Conservation (phyloP, 2,113 vertebrate genomes). For the Tachuris rubrigastra region DNA sequence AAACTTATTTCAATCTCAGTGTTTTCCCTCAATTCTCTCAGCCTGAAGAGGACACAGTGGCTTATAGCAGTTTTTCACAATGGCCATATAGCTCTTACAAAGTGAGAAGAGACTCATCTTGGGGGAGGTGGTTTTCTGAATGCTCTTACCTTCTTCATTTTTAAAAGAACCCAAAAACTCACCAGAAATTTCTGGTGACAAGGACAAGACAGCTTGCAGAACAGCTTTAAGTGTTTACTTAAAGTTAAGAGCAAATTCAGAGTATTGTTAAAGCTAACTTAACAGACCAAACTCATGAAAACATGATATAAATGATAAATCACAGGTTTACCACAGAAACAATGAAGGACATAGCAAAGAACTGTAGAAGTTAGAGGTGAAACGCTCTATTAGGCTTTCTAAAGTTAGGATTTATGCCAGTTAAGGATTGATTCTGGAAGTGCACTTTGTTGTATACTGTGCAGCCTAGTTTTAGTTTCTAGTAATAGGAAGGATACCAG, state of each 20-base stretch:
- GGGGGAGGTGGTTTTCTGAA: not conserved
- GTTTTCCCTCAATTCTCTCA: not conserved
- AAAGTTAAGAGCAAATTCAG: not conserved
- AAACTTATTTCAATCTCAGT: not conserved
- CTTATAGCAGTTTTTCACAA: not conserved
- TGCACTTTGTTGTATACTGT: not conserved
- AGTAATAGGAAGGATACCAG: not conserved
- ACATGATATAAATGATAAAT: not conserved
- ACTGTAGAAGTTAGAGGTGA: not conserved
- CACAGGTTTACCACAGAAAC: not conserved
- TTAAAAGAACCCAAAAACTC: not conserved
- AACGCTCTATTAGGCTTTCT: not conserved
- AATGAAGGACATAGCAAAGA: not conserved
- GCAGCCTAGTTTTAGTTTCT: not conserved
- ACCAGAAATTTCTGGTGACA: not conserved
- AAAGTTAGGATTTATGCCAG: not conserved
- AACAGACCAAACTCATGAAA: not conserved
- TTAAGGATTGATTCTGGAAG: not conserved
- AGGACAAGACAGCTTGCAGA: not conserved
- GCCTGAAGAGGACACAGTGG: not conserved
- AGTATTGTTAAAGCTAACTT: not conserved
- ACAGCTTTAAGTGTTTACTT: not conserved
- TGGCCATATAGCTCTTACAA: not conserved
- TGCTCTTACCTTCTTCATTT: not conserved
- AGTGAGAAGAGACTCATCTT: not conserved